Evolutionary conservation across 2,113 vertebrate genomes (phyloP).

Genomic region (Zosterops lateralis): DNA sequence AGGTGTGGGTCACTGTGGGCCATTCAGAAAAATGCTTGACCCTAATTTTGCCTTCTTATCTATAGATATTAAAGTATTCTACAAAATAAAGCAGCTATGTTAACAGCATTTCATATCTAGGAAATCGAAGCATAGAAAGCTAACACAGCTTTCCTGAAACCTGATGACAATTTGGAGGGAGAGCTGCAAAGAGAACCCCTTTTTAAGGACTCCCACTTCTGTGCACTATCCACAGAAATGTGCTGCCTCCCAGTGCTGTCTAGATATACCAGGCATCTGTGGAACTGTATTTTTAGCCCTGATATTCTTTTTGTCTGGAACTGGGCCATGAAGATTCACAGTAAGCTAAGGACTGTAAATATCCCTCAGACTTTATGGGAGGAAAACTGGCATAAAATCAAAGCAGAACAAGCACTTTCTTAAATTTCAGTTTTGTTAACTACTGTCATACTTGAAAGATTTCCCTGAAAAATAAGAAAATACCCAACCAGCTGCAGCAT

Average conservation of each 20-base stretch:
- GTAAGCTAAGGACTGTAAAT: slow-evolving; percentile 54
- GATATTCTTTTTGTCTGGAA: slow-evolving; percentile 33
- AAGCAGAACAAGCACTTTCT: slow-evolving; percentile 46
- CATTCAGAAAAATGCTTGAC: background rate
- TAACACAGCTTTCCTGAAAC: background rate
- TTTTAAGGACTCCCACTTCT: background rate
- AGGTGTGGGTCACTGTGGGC: background rate
- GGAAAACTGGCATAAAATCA: slow-evolving; percentile 60
- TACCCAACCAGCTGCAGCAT: slow-evolving; percentile 16
- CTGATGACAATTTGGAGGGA: background rate
- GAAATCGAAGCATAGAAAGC: background rate
- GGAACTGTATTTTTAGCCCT: slow-evolving; percentile 34
- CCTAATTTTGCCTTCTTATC: background rate
- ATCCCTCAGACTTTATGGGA: slow-evolving; percentile 28
- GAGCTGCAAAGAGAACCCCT: background rate
- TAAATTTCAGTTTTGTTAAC: slow-evolving; percentile 58
- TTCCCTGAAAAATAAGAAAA: slow-evolving; percentile 39
- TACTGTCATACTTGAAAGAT: slow-evolving; percentile 40
- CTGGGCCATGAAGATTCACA: slow-evolving; percentile 52
- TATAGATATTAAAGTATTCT: background rate
- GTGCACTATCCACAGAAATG: background rate
- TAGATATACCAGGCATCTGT: background rate
- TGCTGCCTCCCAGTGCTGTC: slow-evolving; percentile 59
- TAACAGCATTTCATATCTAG: background rate
- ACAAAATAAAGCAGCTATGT: background rate